Evolutionary conservation across 2,113 vertebrate species (phyloP), one percentile per base, ranked within the genome.

Genomic region (Setophaga coronata): DNA sequence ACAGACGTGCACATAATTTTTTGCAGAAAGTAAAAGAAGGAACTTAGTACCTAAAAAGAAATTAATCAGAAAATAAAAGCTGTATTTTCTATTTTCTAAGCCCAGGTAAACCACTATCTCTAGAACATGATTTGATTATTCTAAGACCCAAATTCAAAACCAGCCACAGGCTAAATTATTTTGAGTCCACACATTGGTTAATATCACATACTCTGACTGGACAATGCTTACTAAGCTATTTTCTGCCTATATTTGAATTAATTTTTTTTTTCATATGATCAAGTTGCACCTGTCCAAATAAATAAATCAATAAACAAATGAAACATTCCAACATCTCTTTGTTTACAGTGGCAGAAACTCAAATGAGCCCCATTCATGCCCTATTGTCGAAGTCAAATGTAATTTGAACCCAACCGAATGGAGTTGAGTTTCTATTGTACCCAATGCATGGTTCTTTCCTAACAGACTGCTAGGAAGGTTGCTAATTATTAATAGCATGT

Each of bases 401-500:
- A 96, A 97, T 94, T 77, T 96, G 94, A 96, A 93, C 62, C 91
- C 81, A 96, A 93, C 89, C 2, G 56, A 80, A 93, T 40, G 92
- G 86, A 90, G 88, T 24, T 88, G 93, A 93, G 90, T 95, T 96
- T 94, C 95, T 87, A 77, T 95, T 96, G 93, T 96, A 85, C 66
- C 64, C 57, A 96, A 77, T 50, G 87, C 19, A 4, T 67, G 81
- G 90, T 47, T 95, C 90, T 92, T 94, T 94, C 82, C 94, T 95
- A 95, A 97, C 82, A 95, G 94, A 90, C 94, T 86, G 72, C 57
- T 88, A 91, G 57, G 90, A 95, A 95, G 89, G 95, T 77, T 97
- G 97, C 96, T 97, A 98, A 97, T 98, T 97, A 97, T 97, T 98
- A 98, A 98, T 97, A 96, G 96, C 96, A 95, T 91, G 97, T 94